phyloP scores from a whole-genome alignment of 2,113 vertebrate genomes.

The Chloropsis cyanopogon region DNA sequence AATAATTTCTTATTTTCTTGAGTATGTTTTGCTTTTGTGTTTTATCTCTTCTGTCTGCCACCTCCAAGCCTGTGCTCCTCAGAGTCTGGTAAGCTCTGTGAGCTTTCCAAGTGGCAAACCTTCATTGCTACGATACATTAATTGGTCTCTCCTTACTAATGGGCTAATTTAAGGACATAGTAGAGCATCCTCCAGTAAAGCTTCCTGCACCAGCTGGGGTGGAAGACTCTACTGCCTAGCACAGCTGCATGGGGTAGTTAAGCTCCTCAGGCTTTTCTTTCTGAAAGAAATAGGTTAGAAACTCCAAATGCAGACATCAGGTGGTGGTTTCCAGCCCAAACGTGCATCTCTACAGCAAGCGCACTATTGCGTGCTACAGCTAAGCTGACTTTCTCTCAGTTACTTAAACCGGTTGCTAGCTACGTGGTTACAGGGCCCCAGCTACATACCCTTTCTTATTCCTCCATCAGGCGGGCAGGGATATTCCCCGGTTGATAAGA shows the following conservation, averaged over 20 bases:
- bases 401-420: constrained; percentile 37
- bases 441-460: constrained; percentile 99
- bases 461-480: constrained; percentile 94
- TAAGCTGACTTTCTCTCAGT: constrained; percentile 43
- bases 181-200: not conserved
- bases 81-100: not conserved
- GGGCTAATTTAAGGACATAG: not conserved
- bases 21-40: not conserved
- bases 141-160: not conserved
- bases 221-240: constrained; percentile 14
- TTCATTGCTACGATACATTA: not conserved
- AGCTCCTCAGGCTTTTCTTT: constrained; percentile 56
- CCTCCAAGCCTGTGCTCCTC: not conserved
- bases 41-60: not conserved
- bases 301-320: constrained; percentile 69
- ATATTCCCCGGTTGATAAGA: constrained; percentile 96
- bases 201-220: not conserved
- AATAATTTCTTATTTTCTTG: not conserved
- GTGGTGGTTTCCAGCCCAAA: constrained; percentile 68
- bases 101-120: constrained; percentile 24
- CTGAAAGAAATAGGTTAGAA: constrained; percentile 60
- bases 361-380: constrained; percentile 41
- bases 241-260: constrained; percentile 22
- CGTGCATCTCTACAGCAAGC: constrained; percentile 65
- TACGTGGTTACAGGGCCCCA: constrained; percentile 64